phyloP scores from a whole-genome alignment of 2,797 vertebrate species.

The Hoplostethus atlanticus region DNA sequence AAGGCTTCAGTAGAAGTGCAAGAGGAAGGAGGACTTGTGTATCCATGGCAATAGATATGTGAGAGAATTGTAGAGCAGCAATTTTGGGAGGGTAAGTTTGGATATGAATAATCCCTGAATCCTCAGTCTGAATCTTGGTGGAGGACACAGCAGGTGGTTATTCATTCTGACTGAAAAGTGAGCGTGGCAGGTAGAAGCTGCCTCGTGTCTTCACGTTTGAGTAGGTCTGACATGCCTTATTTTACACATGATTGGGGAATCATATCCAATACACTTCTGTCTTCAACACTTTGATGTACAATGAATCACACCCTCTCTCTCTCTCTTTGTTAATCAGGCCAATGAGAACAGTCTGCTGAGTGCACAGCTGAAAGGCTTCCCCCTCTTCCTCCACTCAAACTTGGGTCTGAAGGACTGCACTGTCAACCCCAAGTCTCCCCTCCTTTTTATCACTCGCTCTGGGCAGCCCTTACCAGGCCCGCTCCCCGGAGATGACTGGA shows the following conservation, averaged over 20 bases:
- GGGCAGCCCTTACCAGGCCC: slow-evolving; percentile 93
- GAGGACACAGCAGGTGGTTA: slow-evolving; percentile 66
- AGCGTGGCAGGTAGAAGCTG: slow-evolving; percentile 73
- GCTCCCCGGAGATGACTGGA: slow-evolving; percentile 97
- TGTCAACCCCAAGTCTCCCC: slow-evolving; percentile 95
- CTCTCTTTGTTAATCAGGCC: slow-evolving; percentile 83
- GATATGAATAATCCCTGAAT: slow-evolving; percentile 49
- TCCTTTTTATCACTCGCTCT: slow-evolving; percentile 94
- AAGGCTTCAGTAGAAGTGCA: slow-evolving; percentile 10
- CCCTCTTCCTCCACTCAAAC: slow-evolving; percentile 97
- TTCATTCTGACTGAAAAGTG: slow-evolving; percentile 64
- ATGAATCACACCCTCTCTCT: slow-evolving; percentile 48
- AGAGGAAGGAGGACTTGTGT: slow-evolving; percentile 13
- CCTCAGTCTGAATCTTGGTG: slow-evolving; percentile 33
- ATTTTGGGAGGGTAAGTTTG: slow-evolving; percentile 42
- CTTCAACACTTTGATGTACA: slow-evolving; percentile 58
- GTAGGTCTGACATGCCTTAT: slow-evolving; percentile 71
- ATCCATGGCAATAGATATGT: slow-evolving; percentile 21
- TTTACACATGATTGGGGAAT: slow-evolving; percentile 71
- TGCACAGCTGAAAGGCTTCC: slow-evolving; percentile 98
- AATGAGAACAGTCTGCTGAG: slow-evolving; percentile 99
- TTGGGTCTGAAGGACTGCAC: slow-evolving; percentile 97
- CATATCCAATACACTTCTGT: slow-evolving; percentile 61
- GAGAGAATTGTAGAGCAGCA: slow-evolving; percentile 38
- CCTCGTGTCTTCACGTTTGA: slow-evolving; percentile 63